These are phyloP conservation scores for Cyphomyrus discorhynchus DNA, from an alignment of 2,113 vertebrate genomes.

Conservation along the genomic window DNA sequence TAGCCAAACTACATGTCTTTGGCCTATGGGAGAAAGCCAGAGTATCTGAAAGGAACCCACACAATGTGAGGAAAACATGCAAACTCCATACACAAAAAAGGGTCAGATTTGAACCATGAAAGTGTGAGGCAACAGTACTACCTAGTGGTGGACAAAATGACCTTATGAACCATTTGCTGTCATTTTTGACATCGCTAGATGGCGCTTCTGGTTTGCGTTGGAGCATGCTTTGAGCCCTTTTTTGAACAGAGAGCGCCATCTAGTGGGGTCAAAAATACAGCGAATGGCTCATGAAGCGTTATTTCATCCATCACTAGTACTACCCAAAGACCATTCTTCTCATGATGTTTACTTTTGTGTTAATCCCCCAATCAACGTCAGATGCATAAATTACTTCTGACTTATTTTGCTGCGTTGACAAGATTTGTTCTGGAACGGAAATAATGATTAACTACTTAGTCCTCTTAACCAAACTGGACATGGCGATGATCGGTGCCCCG, in stretches of 20 bases:
- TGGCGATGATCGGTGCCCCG: constrained; percentile 60
- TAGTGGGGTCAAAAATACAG: no score
- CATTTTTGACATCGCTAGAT: no score
- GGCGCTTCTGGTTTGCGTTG: no score
- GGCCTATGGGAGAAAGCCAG: neutral
- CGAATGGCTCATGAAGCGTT: no score
- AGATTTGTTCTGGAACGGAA: neutral
- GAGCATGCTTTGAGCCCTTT: no score
- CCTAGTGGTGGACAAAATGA: neutral
- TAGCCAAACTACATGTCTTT: neutral
- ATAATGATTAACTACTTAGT: no score
- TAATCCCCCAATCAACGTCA: neutral
- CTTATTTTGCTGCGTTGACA: neutral
- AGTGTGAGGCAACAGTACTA: neutral
- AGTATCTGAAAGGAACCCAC: neutral
- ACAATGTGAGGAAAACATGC: neutral
- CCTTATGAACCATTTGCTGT: no score
- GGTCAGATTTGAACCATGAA: neutral
- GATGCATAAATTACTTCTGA: neutral
- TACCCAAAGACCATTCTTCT: neutral
- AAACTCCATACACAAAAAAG: neutral
- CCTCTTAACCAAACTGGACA: constrained; percentile 45
- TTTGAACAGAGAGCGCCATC: no score
- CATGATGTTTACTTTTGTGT: neutral
- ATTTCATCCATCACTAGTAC: neutral